Evolutionary conservation across 1,140 invertebrate genomes (phyloP).

Genomic region (Microplitis demolitor): DNA sequence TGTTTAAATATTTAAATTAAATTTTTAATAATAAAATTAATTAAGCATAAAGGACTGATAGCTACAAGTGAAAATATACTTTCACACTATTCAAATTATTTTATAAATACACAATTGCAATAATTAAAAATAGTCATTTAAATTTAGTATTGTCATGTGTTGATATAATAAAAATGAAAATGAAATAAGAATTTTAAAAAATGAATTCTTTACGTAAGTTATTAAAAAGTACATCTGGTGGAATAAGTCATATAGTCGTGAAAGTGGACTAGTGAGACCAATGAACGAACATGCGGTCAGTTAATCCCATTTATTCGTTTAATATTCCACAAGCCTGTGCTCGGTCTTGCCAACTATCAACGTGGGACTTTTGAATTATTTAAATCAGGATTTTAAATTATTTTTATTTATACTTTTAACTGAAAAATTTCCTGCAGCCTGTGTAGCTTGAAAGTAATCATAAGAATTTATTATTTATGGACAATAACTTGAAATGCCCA

Average conservation of each 20-base stretch:
- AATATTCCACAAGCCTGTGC: slow-evolving; percentile 47
- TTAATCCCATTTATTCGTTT: slow-evolving; percentile 48
- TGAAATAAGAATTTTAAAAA: background rate
- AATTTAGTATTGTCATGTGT: background rate
- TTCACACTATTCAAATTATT: too few relatives aligned
- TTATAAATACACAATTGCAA: too few relatives aligned
- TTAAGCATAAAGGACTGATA: too few relatives aligned
- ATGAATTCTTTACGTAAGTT: slow-evolving; percentile 50
- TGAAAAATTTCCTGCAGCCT: background rate
- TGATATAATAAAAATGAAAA: background rate
- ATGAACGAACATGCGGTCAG: slow-evolving; percentile 54
- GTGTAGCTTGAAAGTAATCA: too few relatives aligned
- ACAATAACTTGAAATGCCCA: background rate
- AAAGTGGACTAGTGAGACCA: slow-evolving; percentile 46
- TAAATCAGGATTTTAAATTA: too few relatives aligned
- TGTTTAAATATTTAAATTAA: too few relatives aligned
- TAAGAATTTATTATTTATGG: background rate
- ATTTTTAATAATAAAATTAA: too few relatives aligned
- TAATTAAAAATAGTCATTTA: background rate
- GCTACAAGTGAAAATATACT: too few relatives aligned
- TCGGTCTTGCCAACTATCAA: slow-evolving; percentile 19
- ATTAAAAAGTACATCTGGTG: slow-evolving; percentile 46
- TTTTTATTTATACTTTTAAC: too few relatives aligned
- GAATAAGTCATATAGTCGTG: slow-evolving; percentile 41
- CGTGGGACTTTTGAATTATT: too few relatives aligned